Evolutionary conservation across 2,888 invertebrate genomes (phyloP).

Genomic region (Isoperla grammatica): DNA sequence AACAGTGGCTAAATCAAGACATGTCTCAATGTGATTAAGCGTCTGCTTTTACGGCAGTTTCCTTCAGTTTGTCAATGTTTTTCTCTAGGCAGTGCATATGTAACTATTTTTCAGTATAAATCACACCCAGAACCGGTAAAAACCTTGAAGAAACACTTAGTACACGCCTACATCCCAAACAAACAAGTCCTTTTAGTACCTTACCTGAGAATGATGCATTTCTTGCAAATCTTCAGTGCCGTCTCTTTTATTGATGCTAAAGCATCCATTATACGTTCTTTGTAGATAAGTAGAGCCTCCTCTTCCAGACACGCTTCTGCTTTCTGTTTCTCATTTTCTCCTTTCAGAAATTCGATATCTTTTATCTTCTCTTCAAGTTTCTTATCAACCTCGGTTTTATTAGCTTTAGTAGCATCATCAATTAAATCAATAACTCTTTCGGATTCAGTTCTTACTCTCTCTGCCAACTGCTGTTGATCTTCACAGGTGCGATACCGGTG

Average conservation of each 20-base stretch:
- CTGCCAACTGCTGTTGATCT: conserved; percentile 77
- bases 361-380: conserved; percentile 70
- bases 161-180: too few species aligned
- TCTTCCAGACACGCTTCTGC: conserved; percentile 70
- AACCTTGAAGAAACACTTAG: too few species aligned
- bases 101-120: too few species aligned
- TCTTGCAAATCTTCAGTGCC: conserved; percentile 60
- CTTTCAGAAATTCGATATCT: conserved; percentile 74
- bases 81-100: too few species aligned
- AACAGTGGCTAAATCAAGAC: too few species aligned
- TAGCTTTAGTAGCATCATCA: conserved; percentile 61
- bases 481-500: conserved; percentile 65
- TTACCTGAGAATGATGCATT: conserved; percentile 70
- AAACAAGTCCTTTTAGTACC: too few species aligned
- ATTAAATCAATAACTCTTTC: conserved; percentile 64
- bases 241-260: conserved; percentile 62
- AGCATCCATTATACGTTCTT: conserved; percentile 68
- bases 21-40: too few species aligned
- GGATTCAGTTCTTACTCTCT: conserved; percentile 63
- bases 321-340: conserved; percentile 70
- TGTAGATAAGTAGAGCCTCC: conserved; percentile 69
- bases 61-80: too few species aligned
- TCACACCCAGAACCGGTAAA: too few species aligned
- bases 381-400: conserved; percentile 55
- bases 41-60: too few species aligned